phyloP scores from a whole-genome alignment of 1,140 invertebrate genomes.

The Cydia amplana region DNA sequence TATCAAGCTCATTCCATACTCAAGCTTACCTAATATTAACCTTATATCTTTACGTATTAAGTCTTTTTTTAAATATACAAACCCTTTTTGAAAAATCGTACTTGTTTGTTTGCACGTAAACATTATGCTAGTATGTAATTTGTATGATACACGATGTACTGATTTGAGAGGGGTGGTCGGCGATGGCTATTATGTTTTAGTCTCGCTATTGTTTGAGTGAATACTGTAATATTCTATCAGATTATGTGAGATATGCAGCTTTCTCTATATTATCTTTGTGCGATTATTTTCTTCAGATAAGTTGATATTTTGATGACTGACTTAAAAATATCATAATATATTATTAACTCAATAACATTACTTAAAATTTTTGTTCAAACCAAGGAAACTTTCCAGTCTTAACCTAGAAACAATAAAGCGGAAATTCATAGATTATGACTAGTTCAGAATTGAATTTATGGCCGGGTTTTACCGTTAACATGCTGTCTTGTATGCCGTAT shows the following conservation, averaged over 20 bases:
- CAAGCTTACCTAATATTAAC: slow-evolving; percentile 35
- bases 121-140: slow-evolving; percentile 26
- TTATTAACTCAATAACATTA: too few relatives aligned
- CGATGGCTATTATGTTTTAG: slow-evolving; percentile 2
- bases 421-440: slow-evolving; percentile 31
- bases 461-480: slow-evolving; percentile 43
- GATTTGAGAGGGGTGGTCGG: neutral
- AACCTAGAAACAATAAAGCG: too few relatives aligned
- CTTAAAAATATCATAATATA: neutral
- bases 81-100: neutral
- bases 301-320: neutral
- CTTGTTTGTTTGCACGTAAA: slow-evolving; percentile 23
- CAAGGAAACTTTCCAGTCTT: too few relatives aligned
- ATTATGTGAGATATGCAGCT: neutral
- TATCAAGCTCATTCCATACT: slow-evolving; percentile 35
- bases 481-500: neutral
- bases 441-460: slow-evolving; percentile 57
- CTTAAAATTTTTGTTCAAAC: too few relatives aligned
- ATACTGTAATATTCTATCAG: slow-evolving; percentile 9
- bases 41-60: neutral
- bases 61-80: neutral
- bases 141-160: slow-evolving; percentile 5
- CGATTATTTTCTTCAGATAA: neutral
- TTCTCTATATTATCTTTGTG: neutral
- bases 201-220: slow-evolving; percentile 11